Evolutionary conservation across 2,797 vertebrate genomes (phyloP).

Genomic region (Sylvia borin): DNA sequence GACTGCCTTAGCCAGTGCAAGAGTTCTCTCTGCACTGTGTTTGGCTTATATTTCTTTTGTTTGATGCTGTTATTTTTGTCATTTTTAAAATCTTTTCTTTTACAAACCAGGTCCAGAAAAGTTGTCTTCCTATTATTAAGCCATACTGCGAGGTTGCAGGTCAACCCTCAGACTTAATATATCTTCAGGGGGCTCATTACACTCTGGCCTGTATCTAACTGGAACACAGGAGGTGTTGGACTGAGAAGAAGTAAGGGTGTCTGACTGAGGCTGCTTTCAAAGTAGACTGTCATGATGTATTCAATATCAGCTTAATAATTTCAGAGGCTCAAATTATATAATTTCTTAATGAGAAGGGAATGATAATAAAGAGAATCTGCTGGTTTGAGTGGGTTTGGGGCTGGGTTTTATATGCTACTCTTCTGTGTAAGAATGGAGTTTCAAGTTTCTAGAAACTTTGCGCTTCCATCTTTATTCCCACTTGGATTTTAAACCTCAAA

Average conservation of each 20-base stretch:
- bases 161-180: too few relatives aligned
- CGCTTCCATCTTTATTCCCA: not conserved
- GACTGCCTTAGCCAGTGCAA: too few relatives aligned
- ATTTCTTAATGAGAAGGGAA: not conserved
- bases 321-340: not conserved
- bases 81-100: too few relatives aligned
- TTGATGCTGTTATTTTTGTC: too few relatives aligned
- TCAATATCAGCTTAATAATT: not conserved
- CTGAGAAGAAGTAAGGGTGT: accelerated
- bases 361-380: not conserved
- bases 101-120: too few relatives aligned
- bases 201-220: too few relatives aligned
- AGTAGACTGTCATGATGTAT: not conserved
- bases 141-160: too few relatives aligned
- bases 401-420: not conserved
- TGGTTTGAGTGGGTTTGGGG: not conserved
- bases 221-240: not conserved
- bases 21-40: too few relatives aligned
- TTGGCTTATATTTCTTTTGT: too few relatives aligned
- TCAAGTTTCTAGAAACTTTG: not conserved
- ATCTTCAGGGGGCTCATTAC: too few relatives aligned
- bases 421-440: not conserved
- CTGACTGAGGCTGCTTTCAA: not conserved
- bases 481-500: not conserved
- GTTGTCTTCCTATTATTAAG: too few relatives aligned